Base-by-base conservation (phyloP, 2,888 invertebrate genomes). In the Tenthredo mesomela region DNA sequence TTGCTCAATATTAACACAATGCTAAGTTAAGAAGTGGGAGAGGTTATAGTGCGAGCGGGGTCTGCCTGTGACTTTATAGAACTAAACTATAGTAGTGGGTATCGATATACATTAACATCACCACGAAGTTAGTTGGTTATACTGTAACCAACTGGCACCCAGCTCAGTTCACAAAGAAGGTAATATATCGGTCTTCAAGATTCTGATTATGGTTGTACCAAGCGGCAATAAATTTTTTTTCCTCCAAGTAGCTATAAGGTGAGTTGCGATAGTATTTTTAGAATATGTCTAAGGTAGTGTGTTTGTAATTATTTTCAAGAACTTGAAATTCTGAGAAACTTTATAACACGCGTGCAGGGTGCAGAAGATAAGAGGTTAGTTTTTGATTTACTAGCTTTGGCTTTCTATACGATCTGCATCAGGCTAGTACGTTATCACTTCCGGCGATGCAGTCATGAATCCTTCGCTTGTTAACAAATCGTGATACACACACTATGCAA, bases 1-100 rank as follows among this genome's bases (percentile, higher is more conserved):
- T 78, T 78, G 58, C 58, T 37, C 58, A 78, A 58, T 78, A 78
- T 58, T 80, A 37, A 58, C 80, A 80, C 58, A 80, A 58, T 58
- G 61, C 37, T 15, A n/a, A 77, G 77, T 10, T 2, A 18, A 50
- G 54, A 25, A 25, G 40, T 25, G 37, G 21, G 37, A 25, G 29
- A 4, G 54, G 5, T 54, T n/a, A 2, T 54, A 54, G n/a, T 54
- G 54, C n/a, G 61, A 21, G 21, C 12, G 21, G 61, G 61, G 12
- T 25, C 6, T n/a, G 54, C n/a, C 54, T 54, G 54, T 54, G 54
- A 54, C 54, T 54, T 54, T 54, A 54, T 6, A 54, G n/a, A n/a
- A n/a, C n/a, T n/a, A n/a, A n/a, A n/a, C 7, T 18, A 6, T 5
- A 1, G 6, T 54, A 54, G 54, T 54, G 54, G 54, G 54, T 54